Evolutionary conservation across 1,140 invertebrate species (phyloP).

Genomic region (Lordiphosa mommai): DNA sequence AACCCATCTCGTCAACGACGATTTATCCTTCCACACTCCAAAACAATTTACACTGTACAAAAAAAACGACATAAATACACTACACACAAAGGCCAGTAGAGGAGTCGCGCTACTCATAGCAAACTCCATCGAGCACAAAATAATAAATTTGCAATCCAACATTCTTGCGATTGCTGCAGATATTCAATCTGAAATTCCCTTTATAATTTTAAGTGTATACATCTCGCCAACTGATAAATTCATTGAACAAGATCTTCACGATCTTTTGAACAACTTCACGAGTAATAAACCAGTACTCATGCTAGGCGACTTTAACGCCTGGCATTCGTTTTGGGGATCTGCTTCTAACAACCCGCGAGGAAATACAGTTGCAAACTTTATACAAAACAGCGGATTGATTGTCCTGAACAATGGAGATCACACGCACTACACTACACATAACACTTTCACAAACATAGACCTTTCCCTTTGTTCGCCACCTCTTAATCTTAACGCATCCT

Average conservation of each 20-base stretch:
- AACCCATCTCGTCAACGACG: neutral
- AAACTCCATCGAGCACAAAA: conserved; percentile 1
- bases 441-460: conserved; percentile 8
- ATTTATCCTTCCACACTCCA: neutral
- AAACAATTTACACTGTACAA: neutral
- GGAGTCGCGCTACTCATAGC: conserved; percentile 1
- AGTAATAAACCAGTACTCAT: conserved; percentile 1
- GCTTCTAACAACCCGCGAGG: neutral
- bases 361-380: neutral
- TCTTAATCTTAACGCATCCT: neutral
- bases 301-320: conserved; percentile 10
- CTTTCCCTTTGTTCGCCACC: neutral
- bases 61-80: conserved; percentile 1
- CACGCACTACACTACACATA: conserved; percentile 8
- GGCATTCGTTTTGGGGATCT: conserved; percentile 12
- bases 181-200: neutral
- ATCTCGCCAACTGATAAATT: conserved; percentile 6
- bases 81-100: neutral
- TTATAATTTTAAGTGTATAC: conserved; percentile 1
- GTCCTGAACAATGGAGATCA: conserved; percentile 1
- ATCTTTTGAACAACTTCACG: neutral
- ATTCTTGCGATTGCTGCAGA: neutral
- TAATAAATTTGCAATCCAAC: neutral
- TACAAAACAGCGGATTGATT: neutral
- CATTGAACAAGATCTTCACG: neutral